A percentile compares a stretch with the other conserved stretches of the same genome.
Evolutionary conservation across 2,888 invertebrate species (phyloP).

Genomic region (Lepidonotus clava): DNA sequence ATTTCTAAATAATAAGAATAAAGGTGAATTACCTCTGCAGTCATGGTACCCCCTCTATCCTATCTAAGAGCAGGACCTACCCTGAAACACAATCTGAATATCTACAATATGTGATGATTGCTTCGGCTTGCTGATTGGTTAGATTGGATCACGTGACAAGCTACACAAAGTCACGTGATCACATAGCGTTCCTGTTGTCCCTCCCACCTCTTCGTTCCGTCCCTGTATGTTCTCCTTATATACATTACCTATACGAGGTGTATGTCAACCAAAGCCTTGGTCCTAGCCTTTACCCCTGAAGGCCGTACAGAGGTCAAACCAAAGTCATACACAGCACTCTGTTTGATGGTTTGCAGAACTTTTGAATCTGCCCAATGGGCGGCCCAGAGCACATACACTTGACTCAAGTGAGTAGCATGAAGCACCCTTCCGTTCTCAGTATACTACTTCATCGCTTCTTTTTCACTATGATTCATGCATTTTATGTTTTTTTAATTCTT

Average conservation of each 20-base stretch:
- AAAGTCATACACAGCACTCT: slow-evolving; percentile 47
- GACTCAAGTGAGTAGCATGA: slow-evolving; percentile 66
- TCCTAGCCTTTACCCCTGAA: too few relatives aligned
- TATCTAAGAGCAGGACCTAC: background rate
- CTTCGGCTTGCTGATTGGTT: slow-evolving; percentile 25
- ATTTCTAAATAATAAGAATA: too few relatives aligned
- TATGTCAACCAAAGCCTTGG: too few relatives aligned
- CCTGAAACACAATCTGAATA: background rate
- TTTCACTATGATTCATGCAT: background rate
- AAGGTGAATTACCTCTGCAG: too few relatives aligned
- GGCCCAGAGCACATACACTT: slow-evolving; percentile 70
- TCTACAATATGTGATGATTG: slow-evolving; percentile 5
- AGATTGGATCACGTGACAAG: background rate
- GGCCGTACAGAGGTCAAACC: background rate
- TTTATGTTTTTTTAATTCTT: background rate
- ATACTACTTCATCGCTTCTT: slow-evolving; percentile 36
- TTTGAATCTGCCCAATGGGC: slow-evolving; percentile 65
- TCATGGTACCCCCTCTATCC: too few relatives aligned
- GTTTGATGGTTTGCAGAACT: slow-evolving; percentile 62
- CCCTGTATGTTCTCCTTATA: too few relatives aligned
- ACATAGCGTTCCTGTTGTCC: too few relatives aligned
- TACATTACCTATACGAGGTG: background rate
- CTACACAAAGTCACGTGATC: background rate
- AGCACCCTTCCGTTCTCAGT: slow-evolving; percentile 38
- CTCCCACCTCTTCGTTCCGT: too few relatives aligned